Evolutionary conservation across 2,797 vertebrate species (phyloP), one percentile per base, ranked within the genome.

Genomic region (Anisognathus igniventris): DNA sequence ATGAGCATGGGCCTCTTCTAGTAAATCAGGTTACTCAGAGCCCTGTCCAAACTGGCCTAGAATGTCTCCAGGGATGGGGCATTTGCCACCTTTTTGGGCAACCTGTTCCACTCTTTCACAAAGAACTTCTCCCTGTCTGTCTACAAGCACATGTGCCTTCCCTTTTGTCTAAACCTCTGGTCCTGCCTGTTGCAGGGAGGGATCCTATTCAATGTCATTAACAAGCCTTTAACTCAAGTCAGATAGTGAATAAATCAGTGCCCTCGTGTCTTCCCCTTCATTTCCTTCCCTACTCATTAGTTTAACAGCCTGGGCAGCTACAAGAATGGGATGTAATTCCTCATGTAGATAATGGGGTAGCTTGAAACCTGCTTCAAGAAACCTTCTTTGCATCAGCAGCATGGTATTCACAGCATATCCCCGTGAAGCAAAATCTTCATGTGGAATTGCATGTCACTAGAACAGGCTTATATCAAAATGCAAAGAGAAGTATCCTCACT

Each of bases 221-320:
- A 48, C 22, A 23, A 50, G 14, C 7, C 14, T 27, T 44, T 56
- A 82, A 67, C 14, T 88, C 40, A 33, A 62, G 22, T 60, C 40
- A 68, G 9, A 23, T 2, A 19, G 16, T 60, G 47, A 94, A 85
- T 30, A 90, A 82, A 57, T 13, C 48, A 76, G 28, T 44, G 28
- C 19, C 30, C 12, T 39, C 2, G 1, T 47, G 27, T 33, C 28
- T 65, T 84, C 40, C 51, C 65, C 60, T 91, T 94, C 22, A 71
- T 94, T 97, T 92, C 74, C 79, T 95, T 94, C 79, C 27, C 17
- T 64, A 7, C 81, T 94, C 51, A 87, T 96, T 96, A 94, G 28
- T 75, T 93, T 53, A 88, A 83, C 91, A 78, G 44, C 28, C 22
- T 53, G 78, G 56, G 39, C 48, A 79, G 19, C 50, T 76, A 24